A percentile compares a stretch with the other conserved stretches of the same genome.
Evolutionary conservation across 2,113 vertebrate genomes (phyloP).

Genomic region (Sisor rabdophorus): DNA sequence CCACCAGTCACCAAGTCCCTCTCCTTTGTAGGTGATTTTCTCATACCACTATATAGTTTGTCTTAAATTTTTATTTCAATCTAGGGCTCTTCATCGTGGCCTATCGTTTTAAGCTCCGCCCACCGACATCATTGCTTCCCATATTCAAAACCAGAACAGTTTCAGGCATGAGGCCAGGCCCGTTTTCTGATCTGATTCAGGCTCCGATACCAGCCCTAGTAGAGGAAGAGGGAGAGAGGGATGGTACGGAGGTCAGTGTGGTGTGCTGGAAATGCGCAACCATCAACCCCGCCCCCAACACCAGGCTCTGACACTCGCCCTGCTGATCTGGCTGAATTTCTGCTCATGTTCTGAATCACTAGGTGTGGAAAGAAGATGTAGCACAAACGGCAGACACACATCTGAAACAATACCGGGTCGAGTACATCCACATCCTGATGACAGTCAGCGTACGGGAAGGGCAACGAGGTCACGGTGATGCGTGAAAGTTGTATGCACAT

Average conservation of each 20-base stretch:
- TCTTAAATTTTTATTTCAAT: no score
- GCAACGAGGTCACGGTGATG: conserved; percentile 42
- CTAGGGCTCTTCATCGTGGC: no score
- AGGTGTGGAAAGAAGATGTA: conserved; percentile 17
- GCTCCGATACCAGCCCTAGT: no score
- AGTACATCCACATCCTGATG: conserved; percentile 60
- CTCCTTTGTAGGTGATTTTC: no score
- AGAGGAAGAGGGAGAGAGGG: no score
- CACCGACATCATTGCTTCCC: no score
- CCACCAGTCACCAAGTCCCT: no score
- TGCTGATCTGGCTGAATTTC: conserved; percentile 19
- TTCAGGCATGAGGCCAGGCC: no score
- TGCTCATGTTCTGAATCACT: conserved; percentile 11
- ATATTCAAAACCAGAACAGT: no score
- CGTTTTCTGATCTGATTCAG: no score
- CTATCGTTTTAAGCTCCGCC: no score
- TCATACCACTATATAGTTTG: no score
- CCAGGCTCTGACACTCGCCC: neutral
- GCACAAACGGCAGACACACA: neutral
- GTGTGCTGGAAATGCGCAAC: neutral
- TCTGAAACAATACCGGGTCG: conserved; percentile 39
- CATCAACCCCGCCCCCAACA: neutral
- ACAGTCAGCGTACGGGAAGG: conserved; percentile 42
- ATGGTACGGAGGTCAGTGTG: neutral
- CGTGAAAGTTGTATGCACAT: neutral